Evolutionary conservation across 2,113 vertebrate species (phyloP).

Genomic region (Ciconia maguari): DNA sequence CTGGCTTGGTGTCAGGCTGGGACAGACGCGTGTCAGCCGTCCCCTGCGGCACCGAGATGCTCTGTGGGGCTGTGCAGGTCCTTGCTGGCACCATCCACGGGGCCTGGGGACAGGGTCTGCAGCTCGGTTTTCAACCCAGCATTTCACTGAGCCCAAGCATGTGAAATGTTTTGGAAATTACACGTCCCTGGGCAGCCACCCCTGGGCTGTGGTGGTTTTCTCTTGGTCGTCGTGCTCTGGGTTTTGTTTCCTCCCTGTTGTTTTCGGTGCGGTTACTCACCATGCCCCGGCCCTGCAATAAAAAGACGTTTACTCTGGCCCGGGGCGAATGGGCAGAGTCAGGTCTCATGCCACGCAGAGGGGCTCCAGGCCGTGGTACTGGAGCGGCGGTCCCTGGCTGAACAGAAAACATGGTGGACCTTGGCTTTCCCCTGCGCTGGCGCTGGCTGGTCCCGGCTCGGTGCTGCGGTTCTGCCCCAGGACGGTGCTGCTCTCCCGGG

Average conservation of each 20-base stretch:
- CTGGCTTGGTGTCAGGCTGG: neutral
- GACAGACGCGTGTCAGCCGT: neutral
- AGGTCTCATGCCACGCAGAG: fast-evolving
- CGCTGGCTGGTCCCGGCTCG: fast-evolving
- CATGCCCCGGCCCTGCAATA: fast-evolving
- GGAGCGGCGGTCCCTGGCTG: neutral
- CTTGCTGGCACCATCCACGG: neutral
- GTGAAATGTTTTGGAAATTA: neutral
- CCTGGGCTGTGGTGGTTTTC: neutral
- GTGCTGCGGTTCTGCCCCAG: fast-evolving
- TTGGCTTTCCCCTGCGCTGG: fast-evolving
- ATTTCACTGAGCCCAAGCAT: no score
- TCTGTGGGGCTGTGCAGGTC: neutral
- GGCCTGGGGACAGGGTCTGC: neutral
- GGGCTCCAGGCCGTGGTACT: neutral
- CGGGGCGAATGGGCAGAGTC: fast-evolving
- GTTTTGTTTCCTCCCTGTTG: neutral
- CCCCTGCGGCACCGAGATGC: neutral
- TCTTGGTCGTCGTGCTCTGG: neutral
- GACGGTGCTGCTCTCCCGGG: fast-evolving
- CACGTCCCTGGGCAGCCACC: no score
- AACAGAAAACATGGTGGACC: fast-evolving
- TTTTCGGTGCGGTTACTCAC: neutral
- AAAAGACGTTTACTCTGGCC: neutral
- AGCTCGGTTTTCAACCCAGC: neutral